Percentiles rank a stretch among this genome's conserved stretches.
phyloP scores from a whole-genome alignment of 2,113 vertebrate species.

The Cyprinodon tularosa region DNA sequence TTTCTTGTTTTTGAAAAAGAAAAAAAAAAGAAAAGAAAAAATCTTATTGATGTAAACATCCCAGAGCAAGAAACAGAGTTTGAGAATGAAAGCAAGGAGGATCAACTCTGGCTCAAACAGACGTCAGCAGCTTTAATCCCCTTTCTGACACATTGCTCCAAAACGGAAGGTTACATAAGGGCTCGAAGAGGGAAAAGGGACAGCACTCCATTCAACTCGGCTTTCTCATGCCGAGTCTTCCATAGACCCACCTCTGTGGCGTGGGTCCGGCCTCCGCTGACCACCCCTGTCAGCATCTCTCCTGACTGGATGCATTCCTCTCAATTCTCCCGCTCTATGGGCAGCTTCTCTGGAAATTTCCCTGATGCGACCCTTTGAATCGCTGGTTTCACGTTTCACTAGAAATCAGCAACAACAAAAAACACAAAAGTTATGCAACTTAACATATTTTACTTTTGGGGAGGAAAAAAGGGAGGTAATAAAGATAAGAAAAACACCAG shows the following conservation, averaged over 20 bases:
- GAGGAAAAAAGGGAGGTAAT: not conserved
- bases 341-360: conserved; percentile 90
- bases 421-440: not conserved
- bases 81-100: conserved; percentile 36
- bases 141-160: conserved; percentile 74
- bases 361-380: conserved; percentile 83
- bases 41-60: not conserved
- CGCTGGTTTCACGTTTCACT: conserved; percentile 82
- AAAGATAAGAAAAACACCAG: not conserved
- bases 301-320: conserved; percentile 78
- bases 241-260: conserved; percentile 76
- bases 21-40: not conserved
- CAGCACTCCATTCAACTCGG: conserved; percentile 8
- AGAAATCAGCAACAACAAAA: conserved; percentile 2
- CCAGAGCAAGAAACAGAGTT: conserved; percentile 21
- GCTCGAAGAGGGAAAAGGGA: conserved; percentile 24
- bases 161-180: conserved; percentile 65
- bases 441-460: not conserved
- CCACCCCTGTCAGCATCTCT: conserved; percentile 81
- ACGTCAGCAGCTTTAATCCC: conserved; percentile 74
- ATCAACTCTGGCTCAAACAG: conserved; percentile 58
- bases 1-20: not conserved
- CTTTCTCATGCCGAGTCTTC: conserved; percentile 15
- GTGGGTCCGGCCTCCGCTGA: conserved; percentile 79
- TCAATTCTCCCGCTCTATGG: conserved; percentile 84